Base-by-base conservation (phyloP, 1,140 invertebrate species). In the Aphelenchoides fujianensis region DNA sequence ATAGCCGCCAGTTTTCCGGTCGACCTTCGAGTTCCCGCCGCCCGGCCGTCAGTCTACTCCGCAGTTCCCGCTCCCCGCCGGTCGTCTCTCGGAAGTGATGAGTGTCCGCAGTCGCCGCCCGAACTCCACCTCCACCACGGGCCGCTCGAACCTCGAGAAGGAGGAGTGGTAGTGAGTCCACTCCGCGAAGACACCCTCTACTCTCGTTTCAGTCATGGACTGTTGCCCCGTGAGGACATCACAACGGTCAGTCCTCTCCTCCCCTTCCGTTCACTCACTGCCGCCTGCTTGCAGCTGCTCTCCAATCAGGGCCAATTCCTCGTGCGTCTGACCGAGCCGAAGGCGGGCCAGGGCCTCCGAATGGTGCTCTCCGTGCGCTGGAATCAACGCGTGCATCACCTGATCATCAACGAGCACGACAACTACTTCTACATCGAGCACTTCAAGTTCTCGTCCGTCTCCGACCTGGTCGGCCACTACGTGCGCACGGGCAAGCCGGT, bases 371-470 rank as follows among this genome's bases (percentile, higher is more conserved):
- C 93, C 9, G 94, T 96, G 0, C 92, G 91, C 83, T 97, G 94
- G 94, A 91, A 93, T 69, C 92, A 85, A 16, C 92, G 94, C 80
- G 94, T 84, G 63, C 82, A 95, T 85, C 95, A 98, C 87, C 97
- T 97, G 83, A 97, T 97, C 75, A 93, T 97, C 64, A 94, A 98
- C 27, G 73, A 75, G 27, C 62, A 74, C 30, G 59, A 16, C 35
- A 92, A 92, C 37, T 91, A 92, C 80, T 97, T 90, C 86, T 87
- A 93, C 79, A 96, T 97, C 85, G 95, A 97, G 87, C 94, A 93
- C 2, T 91, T 91, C 1, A 89, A 92, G 9, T 97, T 59, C 86
- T 90, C 92, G 16, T 94, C 92, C 23, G 93, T 97, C 74, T 90
- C 91, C 80, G 93, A 95, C 84, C 87, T 97, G 74, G 93, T 97